Percentiles rank a stretch among this genome's conserved stretches.
These are phyloP conservation scores for Apocrypta bakeri DNA, from an alignment of 1,140 invertebrate species.

Conservation along the genomic window DNA sequence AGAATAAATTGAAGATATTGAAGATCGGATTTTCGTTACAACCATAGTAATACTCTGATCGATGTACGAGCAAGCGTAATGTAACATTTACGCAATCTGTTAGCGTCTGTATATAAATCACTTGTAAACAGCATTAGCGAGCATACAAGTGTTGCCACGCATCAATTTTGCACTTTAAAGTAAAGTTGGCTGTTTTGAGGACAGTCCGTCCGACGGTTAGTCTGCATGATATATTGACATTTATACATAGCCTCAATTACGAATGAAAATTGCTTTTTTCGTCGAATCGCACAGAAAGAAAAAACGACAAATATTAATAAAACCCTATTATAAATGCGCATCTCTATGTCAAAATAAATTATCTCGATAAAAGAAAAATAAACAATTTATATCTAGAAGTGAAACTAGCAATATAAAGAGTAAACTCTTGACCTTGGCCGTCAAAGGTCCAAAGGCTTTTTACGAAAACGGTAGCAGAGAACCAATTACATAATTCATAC, in stretches of 20 bases:
- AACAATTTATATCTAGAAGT: neutral
- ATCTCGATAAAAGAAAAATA: slow-evolving; percentile 20
- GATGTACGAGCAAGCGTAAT: slow-evolving; percentile 3
- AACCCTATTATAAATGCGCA: no score
- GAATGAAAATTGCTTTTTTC: no score
- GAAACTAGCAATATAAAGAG: neutral
- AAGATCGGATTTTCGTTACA: no score
- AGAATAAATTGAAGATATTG: no score
- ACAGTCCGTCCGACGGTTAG: slow-evolving; percentile 26
- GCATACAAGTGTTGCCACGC: slow-evolving; percentile 47
- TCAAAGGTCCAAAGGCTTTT: neutral
- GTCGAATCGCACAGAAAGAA: slow-evolving; percentile 31
- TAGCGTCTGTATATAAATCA: slow-evolving; percentile 42
- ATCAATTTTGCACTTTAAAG: slow-evolving; percentile 50
- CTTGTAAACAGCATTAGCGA: slow-evolving; percentile 38
- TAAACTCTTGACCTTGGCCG: slow-evolving; percentile 42
- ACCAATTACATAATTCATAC: slow-evolving; percentile 46
- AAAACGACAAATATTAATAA: neutral
- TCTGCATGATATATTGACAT: slow-evolving; percentile 23
- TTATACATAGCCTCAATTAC: slow-evolving; percentile 2
- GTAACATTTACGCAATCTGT: slow-evolving; percentile 45
- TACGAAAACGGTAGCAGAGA: neutral
- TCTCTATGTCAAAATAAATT: neutral
- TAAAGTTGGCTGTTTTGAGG: slow-evolving; percentile 46
- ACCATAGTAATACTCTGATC: no score